Evolutionary conservation across 2,888 invertebrate species (phyloP).

Genomic region (Eudasyphora cyanicolor): DNA sequence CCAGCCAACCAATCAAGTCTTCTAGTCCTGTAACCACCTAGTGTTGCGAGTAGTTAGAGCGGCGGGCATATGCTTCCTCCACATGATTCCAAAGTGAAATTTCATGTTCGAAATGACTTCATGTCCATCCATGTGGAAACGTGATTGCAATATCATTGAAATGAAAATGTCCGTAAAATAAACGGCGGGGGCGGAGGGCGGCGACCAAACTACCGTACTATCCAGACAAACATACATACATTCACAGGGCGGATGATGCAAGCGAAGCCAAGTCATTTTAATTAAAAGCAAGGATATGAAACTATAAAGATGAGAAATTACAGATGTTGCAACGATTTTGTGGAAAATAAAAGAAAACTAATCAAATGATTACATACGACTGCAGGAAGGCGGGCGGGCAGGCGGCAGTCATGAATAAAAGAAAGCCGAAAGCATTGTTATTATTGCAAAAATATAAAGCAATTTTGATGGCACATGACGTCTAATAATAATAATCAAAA

Average conservation of each 20-base stretch:
- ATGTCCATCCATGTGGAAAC: slow-evolving; percentile 55
- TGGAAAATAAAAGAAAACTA: background rate
- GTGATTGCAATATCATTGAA: slow-evolving; percentile 56
- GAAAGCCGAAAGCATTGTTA: too few relatives aligned
- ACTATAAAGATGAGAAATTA: slow-evolving; percentile 24
- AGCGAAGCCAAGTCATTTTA: slow-evolving; percentile 8
- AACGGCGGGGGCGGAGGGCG: background rate
- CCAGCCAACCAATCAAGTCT: background rate
- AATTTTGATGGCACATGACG: too few relatives aligned
- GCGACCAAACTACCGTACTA: background rate
- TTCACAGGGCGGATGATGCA: background rate
- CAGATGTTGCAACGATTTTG: slow-evolving; percentile 4
- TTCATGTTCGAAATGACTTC: slow-evolving; percentile 53
- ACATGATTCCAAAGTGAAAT: slow-evolving; percentile 47
- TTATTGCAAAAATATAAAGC: too few relatives aligned
- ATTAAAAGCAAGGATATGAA: slow-evolving; percentile 23
- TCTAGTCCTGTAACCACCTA: background rate
- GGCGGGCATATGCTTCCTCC: background rate
- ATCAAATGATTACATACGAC: slow-evolving; percentile 3
- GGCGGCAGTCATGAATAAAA: too few relatives aligned
- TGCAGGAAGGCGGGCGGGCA: background rate
- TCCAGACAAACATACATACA: background rate
- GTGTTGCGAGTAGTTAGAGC: background rate
- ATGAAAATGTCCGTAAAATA: slow-evolving; percentile 11
- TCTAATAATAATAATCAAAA: too few relatives aligned